Percentiles rank a stretch among this genome's conserved stretches.
Conservation (phyloP, 2,113 vertebrate genomes). For the Coreoperca whiteheadi region DNA sequence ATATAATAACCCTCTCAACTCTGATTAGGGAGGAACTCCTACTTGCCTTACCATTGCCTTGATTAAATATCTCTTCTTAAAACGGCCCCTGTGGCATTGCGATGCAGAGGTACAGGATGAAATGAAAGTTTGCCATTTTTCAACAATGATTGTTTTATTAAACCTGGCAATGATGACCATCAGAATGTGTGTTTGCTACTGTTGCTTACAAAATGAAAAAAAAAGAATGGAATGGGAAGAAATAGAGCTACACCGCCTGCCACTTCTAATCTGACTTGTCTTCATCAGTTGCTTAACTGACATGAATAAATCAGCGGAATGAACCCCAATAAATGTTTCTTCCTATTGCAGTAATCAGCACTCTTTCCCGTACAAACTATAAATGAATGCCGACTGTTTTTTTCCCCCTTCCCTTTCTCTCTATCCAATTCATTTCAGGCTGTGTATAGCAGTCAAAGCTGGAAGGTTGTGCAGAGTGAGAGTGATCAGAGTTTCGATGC, state of each 20-base stretch:
- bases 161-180: conserved; percentile 68
- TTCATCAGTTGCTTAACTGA: conserved; percentile 61
- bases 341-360: conserved; percentile 71
- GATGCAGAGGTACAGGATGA: conserved; percentile 38
- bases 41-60: conserved; percentile 71
- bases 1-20: conserved; percentile 75
- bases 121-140: conserved; percentile 78
- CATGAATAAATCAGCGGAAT: conserved; percentile 75
- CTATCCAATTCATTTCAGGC: conserved; percentile 58
- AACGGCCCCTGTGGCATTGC: conserved; percentile 53
- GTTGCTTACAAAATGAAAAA: conserved; percentile 31
- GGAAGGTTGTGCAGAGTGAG: conserved; percentile 52
- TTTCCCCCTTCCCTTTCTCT: not conserved
- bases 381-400: conserved; percentile 65
- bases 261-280: conserved; percentile 55
- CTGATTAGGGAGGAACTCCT: conserved; percentile 72
- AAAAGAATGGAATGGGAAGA: conserved; percentile 24
- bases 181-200: conserved; percentile 27
- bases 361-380: conserved; percentile 73
- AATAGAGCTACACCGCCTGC: conserved; percentile 30
- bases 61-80: conserved; percentile 77
- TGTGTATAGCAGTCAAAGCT: conserved; percentile 52
- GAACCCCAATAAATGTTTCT: conserved; percentile 75
- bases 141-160: conserved; percentile 73
- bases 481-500: conserved; percentile 67